Evolutionary conservation across 2,113 vertebrate genomes (phyloP).

Genomic region (Sylvietta virens): DNA sequence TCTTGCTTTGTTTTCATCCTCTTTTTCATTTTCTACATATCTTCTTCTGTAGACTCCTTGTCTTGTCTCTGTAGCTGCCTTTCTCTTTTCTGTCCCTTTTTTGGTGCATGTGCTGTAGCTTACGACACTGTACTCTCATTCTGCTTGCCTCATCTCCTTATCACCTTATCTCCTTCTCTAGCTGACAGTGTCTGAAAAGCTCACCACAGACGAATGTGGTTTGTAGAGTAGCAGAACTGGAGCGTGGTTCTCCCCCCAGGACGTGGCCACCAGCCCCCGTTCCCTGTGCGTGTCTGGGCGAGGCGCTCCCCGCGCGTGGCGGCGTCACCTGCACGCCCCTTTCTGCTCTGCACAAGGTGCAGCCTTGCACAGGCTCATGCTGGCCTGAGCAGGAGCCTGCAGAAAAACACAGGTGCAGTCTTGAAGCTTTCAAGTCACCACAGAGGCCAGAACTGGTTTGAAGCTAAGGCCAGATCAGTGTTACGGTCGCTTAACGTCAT

Average conservation of each 20-base stretch:
- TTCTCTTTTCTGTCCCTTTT: not conserved
- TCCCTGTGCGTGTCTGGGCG: not conserved
- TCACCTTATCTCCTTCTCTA: not conserved
- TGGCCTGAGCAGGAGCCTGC: not conserved
- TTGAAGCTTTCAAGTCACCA: not conserved
- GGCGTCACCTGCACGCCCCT: not conserved
- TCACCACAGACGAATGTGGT: not conserved
- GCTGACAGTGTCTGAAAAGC: not conserved
- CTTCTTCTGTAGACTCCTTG: not conserved
- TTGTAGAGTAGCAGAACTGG: not conserved
- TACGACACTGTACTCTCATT: not conserved
- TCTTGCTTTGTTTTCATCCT: not conserved
- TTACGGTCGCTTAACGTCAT: accelerated
- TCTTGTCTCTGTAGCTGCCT: not conserved
- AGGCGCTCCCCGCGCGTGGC: accelerated
- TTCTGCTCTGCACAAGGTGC: not conserved
- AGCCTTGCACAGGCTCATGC: not conserved
- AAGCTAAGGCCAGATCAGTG: not conserved
- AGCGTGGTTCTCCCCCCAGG: not conserved
- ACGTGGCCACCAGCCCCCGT: not conserved
- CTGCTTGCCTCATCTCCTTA: not conserved
- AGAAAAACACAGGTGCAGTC: not conserved
- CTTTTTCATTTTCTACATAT: not conserved
- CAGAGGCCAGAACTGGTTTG: not conserved
- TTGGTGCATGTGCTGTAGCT: not conserved